phyloP scores from a whole-genome alignment of 2,888 invertebrate genomes.

The Molorchus minor region DNA sequence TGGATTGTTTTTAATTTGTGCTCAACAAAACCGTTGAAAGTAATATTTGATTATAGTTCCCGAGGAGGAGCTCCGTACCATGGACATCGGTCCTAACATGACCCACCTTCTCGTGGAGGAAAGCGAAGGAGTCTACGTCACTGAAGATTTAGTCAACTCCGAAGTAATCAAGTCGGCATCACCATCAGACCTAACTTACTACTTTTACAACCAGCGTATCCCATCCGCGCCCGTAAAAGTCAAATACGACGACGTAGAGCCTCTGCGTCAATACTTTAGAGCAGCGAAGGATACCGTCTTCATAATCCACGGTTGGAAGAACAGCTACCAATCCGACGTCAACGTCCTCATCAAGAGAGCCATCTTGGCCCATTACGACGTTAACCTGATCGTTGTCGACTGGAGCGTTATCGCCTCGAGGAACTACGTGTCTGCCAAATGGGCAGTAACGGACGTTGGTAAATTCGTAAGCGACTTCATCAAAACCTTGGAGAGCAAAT shows the following conservation, averaged over 20 bases:
- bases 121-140: neutral
- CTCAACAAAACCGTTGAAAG: no score
- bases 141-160: constrained; percentile 6
- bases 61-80: neutral
- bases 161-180: constrained; percentile 14
- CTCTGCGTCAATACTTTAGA: constrained; percentile 39
- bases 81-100: constrained; percentile 4
- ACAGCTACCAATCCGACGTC: constrained; percentile 42
- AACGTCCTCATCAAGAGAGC: constrained; percentile 45
- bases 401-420: constrained; percentile 48
- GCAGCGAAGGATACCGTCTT: constrained; percentile 43
- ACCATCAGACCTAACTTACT: constrained; percentile 43
- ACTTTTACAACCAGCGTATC: constrained; percentile 45
- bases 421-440: constrained; percentile 38
- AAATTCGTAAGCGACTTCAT: constrained; percentile 47
- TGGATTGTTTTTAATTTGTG: no score
- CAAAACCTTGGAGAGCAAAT: constrained; percentile 20
- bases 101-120: constrained; percentile 6
- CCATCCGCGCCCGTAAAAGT: neutral
- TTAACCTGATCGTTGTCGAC: constrained; percentile 56
- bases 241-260: neutral
- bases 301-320: constrained; percentile 54
- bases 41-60: no score
- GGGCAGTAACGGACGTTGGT: constrained; percentile 47
- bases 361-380: constrained; percentile 41